Conservation (phyloP, 1,140 invertebrate species). For the Asbolus verrucosus region DNA sequence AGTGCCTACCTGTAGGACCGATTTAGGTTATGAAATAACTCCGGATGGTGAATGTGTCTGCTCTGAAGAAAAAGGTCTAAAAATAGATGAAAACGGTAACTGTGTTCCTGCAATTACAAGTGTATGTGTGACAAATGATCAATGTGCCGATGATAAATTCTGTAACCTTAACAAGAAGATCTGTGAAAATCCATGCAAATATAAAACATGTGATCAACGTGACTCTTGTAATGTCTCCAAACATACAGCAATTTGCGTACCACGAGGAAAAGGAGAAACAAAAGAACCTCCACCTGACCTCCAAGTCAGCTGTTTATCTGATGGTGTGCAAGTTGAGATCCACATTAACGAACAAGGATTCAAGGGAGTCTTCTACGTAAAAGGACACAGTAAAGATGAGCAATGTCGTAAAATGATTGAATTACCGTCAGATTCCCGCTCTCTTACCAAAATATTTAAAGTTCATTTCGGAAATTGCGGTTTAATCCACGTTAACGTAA, state of each 20-base stretch:
- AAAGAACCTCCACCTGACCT: slow-evolving; percentile 87
- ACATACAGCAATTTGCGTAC: no score
- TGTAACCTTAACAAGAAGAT: slow-evolving; percentile 77
- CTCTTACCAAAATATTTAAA: slow-evolving; percentile 85
- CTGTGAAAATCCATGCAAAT: slow-evolving; percentile 81
- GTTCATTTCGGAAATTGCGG: slow-evolving; percentile 93
- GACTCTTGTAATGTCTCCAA: background rate
- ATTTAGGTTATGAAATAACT: slow-evolving; percentile 78
- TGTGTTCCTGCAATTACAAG: slow-evolving; percentile 71
- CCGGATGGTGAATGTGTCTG: slow-evolving; percentile 80
- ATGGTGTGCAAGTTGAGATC: slow-evolving; percentile 90
- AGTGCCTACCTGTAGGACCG: slow-evolving; percentile 76
- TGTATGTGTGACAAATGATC: slow-evolving; percentile 78
- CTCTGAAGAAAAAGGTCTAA: slow-evolving; percentile 77
- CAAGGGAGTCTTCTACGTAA: slow-evolving; percentile 93
- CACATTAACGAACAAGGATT: slow-evolving; percentile 84
- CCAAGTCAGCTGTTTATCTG: slow-evolving; percentile 89
- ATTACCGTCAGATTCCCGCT: slow-evolving; percentile 74
- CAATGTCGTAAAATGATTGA: slow-evolving; percentile 86
- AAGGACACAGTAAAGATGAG: slow-evolving; percentile 93
- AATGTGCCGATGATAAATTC: slow-evolving; percentile 82
- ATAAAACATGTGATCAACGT: slow-evolving; percentile 78
- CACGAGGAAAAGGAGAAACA: no score
- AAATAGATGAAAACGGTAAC: slow-evolving; percentile 78
- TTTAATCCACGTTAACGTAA: slow-evolving; percentile 89